Evolutionary conservation across 2,113 vertebrate genomes (phyloP).

Genomic region (Meriones unguiculatus): DNA sequence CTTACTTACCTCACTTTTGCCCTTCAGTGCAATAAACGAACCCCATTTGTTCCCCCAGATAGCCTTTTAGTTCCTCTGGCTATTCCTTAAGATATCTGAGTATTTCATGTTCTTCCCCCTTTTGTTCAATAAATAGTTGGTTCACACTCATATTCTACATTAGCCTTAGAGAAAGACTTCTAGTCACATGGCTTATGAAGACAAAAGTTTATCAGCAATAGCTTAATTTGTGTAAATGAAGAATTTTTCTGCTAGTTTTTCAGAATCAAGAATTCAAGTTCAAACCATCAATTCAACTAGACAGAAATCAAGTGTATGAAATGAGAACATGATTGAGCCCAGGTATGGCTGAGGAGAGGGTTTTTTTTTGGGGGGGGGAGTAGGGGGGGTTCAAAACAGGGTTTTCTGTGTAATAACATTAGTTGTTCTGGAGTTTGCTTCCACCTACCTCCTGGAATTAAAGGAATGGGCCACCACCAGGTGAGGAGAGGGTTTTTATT

Average conservation of each 20-base stretch:
- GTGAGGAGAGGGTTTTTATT: background rate
- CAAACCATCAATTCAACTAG: constrained; percentile 3
- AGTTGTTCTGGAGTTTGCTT: too few relatives aligned
- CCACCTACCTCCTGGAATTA: too few relatives aligned
- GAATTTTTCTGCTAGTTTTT: constrained; percentile 10
- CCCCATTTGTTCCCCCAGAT: background rate
- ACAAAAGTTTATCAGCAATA: constrained; percentile 55
- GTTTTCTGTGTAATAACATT: too few relatives aligned
- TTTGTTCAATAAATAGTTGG: background rate
- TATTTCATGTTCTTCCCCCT: background rate
- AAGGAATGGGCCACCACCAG: too few relatives aligned
- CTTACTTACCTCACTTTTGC: background rate
- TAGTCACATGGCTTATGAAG: background rate
- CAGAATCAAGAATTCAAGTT: background rate
- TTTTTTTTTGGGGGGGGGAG: background rate
- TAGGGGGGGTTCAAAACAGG: too few relatives aligned
- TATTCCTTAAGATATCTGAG: background rate
- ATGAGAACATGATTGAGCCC: background rate
- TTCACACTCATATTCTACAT: background rate
- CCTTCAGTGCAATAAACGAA: background rate
- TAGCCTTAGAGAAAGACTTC: background rate
- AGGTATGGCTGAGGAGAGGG: background rate
- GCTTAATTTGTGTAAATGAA: constrained; percentile 5
- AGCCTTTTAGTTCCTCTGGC: background rate
- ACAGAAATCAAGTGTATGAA: background rate